Conservation (phyloP, 2,113 vertebrate species). For the Tricholaema leucomelas region DNA sequence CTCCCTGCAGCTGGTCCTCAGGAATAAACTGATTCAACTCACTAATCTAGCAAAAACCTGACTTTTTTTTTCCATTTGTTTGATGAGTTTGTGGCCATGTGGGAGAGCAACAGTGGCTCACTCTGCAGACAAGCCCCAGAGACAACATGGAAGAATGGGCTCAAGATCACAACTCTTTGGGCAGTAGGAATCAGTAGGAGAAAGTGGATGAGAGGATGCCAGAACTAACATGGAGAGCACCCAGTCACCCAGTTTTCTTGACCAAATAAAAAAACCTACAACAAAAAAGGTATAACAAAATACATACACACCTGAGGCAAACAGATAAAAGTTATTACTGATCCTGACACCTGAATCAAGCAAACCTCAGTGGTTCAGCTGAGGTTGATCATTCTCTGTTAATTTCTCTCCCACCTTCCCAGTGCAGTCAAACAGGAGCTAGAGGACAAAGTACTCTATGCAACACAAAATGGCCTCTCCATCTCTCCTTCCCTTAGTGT, state of each 20-base stretch:
- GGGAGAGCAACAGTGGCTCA: not conserved
- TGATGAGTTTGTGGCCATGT: fast-evolving
- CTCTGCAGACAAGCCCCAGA: too few relatives aligned
- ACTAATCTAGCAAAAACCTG: not conserved
- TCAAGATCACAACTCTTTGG: not conserved
- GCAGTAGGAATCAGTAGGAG: not conserved
- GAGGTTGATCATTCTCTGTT: not conserved
- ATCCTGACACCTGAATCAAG: not conserved
- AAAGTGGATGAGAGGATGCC: not conserved
- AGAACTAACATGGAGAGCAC: not conserved
- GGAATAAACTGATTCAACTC: not conserved
- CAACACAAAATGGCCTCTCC: not conserved
- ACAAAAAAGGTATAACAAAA: not conserved
- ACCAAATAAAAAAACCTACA: not conserved
- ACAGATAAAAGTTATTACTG: not conserved
- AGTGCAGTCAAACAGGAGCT: not conserved
- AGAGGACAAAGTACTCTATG: not conserved
- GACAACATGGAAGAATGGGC: not conserved
- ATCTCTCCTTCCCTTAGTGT: not conserved
- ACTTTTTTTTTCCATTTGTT: not conserved
- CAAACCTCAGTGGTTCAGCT: not conserved
- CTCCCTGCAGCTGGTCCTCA: not conserved
- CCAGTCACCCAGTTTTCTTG: not conserved
- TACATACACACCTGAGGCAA: not conserved
- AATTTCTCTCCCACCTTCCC: not conserved